Evolutionary conservation across 2,797 vertebrate species (phyloP).

Genomic region (Falco naumanni): DNA sequence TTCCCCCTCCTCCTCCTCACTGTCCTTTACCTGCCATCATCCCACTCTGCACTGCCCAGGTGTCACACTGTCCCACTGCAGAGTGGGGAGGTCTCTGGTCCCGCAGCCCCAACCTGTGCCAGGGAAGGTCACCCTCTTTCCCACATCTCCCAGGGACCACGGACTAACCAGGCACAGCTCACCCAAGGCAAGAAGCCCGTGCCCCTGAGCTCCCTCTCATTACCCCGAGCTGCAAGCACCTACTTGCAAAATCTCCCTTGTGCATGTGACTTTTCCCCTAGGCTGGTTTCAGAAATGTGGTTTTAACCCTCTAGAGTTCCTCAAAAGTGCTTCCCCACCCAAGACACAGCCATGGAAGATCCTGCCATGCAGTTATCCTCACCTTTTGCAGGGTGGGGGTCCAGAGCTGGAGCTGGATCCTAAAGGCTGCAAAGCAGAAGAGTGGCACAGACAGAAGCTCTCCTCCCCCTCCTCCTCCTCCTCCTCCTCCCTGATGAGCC

Average conservation of each 20-base stretch:
- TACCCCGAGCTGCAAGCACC: not conserved
- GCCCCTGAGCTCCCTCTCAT: not conserved
- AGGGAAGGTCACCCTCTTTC: not conserved
- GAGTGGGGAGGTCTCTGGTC: not conserved
- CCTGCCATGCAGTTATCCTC: not conserved
- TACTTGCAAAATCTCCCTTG: conserved; percentile 43
- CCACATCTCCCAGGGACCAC: not conserved
- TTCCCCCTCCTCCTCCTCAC: not conserved
- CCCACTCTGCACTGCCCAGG: not conserved
- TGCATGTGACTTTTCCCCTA: conserved; percentile 34
- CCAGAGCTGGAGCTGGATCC: not conserved
- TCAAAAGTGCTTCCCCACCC: not conserved
- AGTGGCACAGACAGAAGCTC: not conserved
- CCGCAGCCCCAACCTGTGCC: not conserved
- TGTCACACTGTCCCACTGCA: not conserved
- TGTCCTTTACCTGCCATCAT: not conserved
- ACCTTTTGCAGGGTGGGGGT: not conserved
- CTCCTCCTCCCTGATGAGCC: not conserved
- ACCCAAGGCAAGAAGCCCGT: not conserved
- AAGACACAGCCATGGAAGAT: not conserved
- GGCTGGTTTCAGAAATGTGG: not conserved
- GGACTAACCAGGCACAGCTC: not conserved
- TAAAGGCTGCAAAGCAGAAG: not conserved
- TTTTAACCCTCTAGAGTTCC: conserved; percentile 43
- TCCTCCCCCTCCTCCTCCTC: not conserved